A percentile compares a stretch with the other conserved stretches of the same genome.
Evolutionary conservation across 2,797 vertebrate species (phyloP).

Genomic region (Eulemur mongoz): DNA sequence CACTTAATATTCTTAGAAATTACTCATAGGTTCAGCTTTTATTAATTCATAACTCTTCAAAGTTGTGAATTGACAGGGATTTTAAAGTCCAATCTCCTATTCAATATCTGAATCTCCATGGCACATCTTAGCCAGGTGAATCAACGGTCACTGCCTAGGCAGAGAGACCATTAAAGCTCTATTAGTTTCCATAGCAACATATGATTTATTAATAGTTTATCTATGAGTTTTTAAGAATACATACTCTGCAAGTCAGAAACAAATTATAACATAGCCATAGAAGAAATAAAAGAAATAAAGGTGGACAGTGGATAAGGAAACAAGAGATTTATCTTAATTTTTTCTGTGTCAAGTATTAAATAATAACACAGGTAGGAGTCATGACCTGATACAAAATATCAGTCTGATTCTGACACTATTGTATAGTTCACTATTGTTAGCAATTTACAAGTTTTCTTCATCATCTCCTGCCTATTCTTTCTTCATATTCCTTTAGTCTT

Average conservation of each 20-base stretch:
- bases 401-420: not conserved
- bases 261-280: not conserved
- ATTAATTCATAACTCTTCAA: slow-evolving; percentile 55
- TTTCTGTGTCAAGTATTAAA: not conserved
- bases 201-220: slow-evolving; percentile 53
- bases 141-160: not conserved
- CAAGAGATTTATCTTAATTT: not conserved
- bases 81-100: not conserved
- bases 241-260: slow-evolving; percentile 14
- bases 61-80: not conserved
- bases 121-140: not conserved
- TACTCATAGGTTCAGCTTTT: slow-evolving; percentile 12
- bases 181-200: slow-evolving; percentile 56
- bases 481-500: not conserved
- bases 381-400: not conserved
- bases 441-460: not conserved
- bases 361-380: not conserved
- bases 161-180: not conserved
- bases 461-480: not conserved
- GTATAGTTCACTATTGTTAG: not conserved
- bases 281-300: not conserved
- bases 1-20: slow-evolving; percentile 51
- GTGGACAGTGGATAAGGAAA: not conserved
- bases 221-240: slow-evolving; percentile 17
- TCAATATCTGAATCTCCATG: not conserved